These are phyloP conservation scores for Hippopotamyrus pictus DNA, from an alignment of 2,797 vertebrate genomes.

Conservation along the genomic window DNA sequence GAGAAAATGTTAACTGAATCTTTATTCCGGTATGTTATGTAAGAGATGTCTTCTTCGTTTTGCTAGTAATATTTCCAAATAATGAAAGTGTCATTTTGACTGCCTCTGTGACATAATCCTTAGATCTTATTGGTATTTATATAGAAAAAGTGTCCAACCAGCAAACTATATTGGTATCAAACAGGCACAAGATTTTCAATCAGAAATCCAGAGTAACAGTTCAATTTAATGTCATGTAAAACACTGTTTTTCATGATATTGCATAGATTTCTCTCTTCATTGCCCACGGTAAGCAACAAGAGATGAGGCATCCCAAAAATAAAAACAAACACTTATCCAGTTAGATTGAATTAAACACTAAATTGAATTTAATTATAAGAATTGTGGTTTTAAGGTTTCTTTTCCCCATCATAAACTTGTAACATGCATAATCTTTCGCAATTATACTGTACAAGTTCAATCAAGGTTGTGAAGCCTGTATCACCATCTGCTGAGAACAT, in stretches of 20 bases:
- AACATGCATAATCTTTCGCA: neutral
- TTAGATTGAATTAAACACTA: neutral
- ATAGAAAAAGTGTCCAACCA: neutral
- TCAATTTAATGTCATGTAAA: neutral
- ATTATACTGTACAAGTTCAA: neutral
- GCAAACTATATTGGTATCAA: neutral
- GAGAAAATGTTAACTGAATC: neutral
- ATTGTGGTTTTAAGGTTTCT: neutral
- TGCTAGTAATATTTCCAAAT: neutral
- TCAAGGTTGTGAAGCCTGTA: neutral
- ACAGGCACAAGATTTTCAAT: neutral
- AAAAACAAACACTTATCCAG: neutral
- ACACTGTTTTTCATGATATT: neutral
- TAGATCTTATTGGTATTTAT: neutral
- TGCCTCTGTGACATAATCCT: neutral
- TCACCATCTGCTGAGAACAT: neutral
- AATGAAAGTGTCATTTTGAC: neutral
- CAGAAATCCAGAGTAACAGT: neutral
- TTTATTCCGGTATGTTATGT: neutral
- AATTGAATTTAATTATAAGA: neutral
- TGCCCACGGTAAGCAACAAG: neutral
- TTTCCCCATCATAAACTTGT: neutral
- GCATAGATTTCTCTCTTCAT: neutral
- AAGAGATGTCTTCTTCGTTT: neutral
- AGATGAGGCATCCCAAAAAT: neutral